Evolutionary conservation across 2,888 invertebrate species (phyloP).

Genomic region (Hybos culiciformis): DNA sequence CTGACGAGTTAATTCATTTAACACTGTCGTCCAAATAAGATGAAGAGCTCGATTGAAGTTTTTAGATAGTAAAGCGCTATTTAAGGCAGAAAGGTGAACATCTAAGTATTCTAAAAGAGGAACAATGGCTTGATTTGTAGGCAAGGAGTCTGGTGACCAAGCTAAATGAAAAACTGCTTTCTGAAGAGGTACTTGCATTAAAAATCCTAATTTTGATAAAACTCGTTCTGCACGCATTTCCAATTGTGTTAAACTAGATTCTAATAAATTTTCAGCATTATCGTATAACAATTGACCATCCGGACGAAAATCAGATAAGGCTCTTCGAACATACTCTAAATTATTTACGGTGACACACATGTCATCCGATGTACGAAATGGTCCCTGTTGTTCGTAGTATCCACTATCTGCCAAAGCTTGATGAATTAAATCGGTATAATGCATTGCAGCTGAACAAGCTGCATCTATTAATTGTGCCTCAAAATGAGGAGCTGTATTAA

Average conservation of each 20-base stretch:
- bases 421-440: slow-evolving; percentile 76
- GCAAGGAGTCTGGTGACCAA: too few relatives aligned
- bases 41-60: slow-evolving; percentile 71
- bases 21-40: slow-evolving; percentile 71
- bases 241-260: slow-evolving; percentile 54
- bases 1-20: slow-evolving; percentile 67
- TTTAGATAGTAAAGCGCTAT: slow-evolving; percentile 69
- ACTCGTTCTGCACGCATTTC: slow-evolving; percentile 51
- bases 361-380: slow-evolving; percentile 52
- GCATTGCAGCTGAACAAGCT: slow-evolving; percentile 73
- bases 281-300: slow-evolving; percentile 33
- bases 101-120: slow-evolving; percentile 84
- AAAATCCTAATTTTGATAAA: slow-evolving; percentile 42
- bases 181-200: too few relatives aligned
- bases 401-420: slow-evolving; percentile 68
- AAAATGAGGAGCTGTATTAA: slow-evolving; percentile 41
- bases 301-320: slow-evolving; percentile 44
- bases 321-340: slow-evolving; percentile 79
- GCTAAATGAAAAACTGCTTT: too few relatives aligned
- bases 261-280: slow-evolving; percentile 39
- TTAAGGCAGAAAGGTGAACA: slow-evolving; percentile 68
- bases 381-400: slow-evolving; percentile 62
- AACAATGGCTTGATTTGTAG: too few relatives aligned
- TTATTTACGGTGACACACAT: slow-evolving; percentile 90
- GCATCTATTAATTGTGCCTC: slow-evolving; percentile 47